Evolutionary conservation across 92 coral and sea anemone species (phyloP).

Genomic region (Phenganax stokvisi): DNA sequence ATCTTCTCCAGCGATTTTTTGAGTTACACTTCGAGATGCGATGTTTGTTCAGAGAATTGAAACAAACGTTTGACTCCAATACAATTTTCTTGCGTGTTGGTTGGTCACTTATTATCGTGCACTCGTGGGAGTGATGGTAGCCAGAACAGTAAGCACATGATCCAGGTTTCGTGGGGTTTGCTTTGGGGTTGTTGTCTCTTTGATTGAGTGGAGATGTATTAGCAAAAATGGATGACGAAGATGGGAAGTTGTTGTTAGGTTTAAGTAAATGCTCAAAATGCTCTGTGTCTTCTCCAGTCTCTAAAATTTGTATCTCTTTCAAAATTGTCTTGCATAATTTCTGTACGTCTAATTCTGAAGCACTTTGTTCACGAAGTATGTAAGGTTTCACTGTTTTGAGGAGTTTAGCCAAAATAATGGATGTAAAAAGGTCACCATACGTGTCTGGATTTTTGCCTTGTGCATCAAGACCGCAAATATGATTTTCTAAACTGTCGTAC

Average conservation of each 20-base stretch:
- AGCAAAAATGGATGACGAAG: no score
- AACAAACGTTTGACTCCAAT: not conserved
- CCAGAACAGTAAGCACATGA: not conserved
- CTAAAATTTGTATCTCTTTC: no score
- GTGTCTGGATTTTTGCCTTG: constrained; percentile 23
- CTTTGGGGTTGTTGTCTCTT: not conserved
- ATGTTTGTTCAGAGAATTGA: constrained; percentile 13
- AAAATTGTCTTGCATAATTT: no score
- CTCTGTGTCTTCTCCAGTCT: no score
- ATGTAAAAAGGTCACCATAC: not conserved
- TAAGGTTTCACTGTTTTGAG: no score
- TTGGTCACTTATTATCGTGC: not conserved
- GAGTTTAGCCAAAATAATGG: no score
- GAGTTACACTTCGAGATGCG: not conserved
- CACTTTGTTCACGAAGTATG: no score
- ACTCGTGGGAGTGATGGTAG: not conserved
- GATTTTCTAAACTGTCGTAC: constrained; percentile 15
- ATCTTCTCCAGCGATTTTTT: not conserved
- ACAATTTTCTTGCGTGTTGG: not conserved
- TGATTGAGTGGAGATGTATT: not conserved
- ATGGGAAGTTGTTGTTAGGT: no score
- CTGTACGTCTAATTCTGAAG: no score
- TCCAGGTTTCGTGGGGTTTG: not conserved
- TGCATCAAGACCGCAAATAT: constrained; percentile 33
- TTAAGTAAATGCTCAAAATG: no score